Evolutionary conservation across 2,888 invertebrate species (phyloP), one percentile per base, ranked within the genome.

Genomic region (Pomacea canaliculata): DNA sequence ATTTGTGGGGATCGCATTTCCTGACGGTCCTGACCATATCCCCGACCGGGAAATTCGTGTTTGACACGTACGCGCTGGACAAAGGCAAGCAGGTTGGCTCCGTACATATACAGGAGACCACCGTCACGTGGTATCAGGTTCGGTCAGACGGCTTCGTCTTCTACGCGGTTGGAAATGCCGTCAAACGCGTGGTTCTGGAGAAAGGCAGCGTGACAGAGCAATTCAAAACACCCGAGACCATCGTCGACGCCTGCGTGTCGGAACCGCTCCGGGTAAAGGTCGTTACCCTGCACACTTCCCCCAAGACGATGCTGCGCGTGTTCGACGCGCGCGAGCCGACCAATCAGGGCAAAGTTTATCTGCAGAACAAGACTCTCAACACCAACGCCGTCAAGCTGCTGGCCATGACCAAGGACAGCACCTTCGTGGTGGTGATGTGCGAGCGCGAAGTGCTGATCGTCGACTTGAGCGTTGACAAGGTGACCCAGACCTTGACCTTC

Each of bases 91-190:
- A 74, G 27, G 23, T 77, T 48, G 70, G 66, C 19, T 71, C 76
- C 62, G 67, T 78, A 16, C 23, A 70, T 7, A 59, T 81, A 9
- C 67, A 63, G 16, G 76, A 73, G 37, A 23, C 56, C 23, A 9
- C 65, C 19, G 23, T 79, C 59, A 27, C 67, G n/a, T 81, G 81
- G 81, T 67, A 78, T 46, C 70, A 80, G 27, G 65, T 78, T 10
- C 73, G 72, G n/a, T 59, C 70, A 0, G 71, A 76, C 19, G 77
- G 73, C 8, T 37, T 67, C 8, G 71, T 60, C 7, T 81, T 72
- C 49, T 78, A 77, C 67, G 76, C 74, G 5, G 27, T 66, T 4
- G 75, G 74, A 23, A 27, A 27, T 0, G 69, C 62, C 37, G 70
- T 81, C 27, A 80, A 78, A 66, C 63, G 70, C 19, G 62, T 76